Conservation (phyloP, 1,140 invertebrate species). For the Palaemon carinicauda region DNA sequence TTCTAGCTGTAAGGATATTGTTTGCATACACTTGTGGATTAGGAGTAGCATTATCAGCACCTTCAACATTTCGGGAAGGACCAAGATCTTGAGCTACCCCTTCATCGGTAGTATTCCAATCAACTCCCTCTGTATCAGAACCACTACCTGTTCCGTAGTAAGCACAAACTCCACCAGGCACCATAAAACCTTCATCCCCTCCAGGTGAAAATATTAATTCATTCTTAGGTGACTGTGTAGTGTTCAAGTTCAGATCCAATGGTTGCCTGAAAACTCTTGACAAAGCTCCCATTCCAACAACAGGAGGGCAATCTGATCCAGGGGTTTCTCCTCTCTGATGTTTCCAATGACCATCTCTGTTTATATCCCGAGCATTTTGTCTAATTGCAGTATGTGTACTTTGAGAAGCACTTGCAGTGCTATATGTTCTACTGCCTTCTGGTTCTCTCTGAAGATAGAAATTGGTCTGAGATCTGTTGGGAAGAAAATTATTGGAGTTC, state of each 20-base stretch:
- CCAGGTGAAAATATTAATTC: slow-evolving; percentile 44
- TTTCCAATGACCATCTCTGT: neutral
- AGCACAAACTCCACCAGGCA: slow-evolving; percentile 32
- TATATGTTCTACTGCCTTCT: neutral
- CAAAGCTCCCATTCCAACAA: slow-evolving; percentile 10
- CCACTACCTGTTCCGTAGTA: slow-evolving; percentile 25
- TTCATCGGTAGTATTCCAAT: slow-evolving; percentile 8
- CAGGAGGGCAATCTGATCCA: slow-evolving; percentile 42
- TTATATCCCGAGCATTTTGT: neutral
- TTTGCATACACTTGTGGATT: neutral
- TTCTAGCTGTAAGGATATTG: neutral
- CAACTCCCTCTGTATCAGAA: slow-evolving; percentile 35
- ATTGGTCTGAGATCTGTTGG: neutral
- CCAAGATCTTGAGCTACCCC: neutral
- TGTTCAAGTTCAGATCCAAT: slow-evolving; percentile 11
- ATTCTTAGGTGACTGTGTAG: neutral
- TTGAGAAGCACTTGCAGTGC: neutral
- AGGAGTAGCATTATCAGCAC: slow-evolving; percentile 12
- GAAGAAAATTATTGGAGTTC: neutral
- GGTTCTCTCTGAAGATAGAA: neutral
- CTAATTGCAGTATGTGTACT: neutral
- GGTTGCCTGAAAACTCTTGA: slow-evolving; percentile 11
- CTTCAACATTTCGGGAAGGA: slow-evolving; percentile 34
- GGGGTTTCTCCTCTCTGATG: slow-evolving; percentile 31
- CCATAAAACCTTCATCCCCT: slow-evolving; percentile 44